phyloP scores from a whole-genome alignment of 2,113 vertebrate species.

The Pitta sordida region DNA sequence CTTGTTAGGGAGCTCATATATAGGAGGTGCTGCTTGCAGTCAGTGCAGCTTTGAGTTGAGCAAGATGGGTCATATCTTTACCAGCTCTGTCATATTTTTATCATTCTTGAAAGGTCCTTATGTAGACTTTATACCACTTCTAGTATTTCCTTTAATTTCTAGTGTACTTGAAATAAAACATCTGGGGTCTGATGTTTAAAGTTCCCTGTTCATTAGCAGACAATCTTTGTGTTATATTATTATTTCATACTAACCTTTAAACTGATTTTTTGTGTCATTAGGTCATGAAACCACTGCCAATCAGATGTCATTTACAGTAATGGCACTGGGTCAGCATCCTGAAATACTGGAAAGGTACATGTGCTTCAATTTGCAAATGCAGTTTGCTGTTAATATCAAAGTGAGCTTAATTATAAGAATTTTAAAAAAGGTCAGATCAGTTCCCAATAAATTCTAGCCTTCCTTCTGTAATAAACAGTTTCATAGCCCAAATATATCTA shows the following conservation, averaged over 20 bases:
- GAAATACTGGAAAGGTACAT: slow-evolving; percentile 83
- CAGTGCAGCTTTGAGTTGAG: neutral
- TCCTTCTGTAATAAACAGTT: neutral
- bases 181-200: accelerated
- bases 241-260: neutral
- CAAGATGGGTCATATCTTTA: neutral
- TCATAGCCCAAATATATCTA: neutral
- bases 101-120: neutral
- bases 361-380: accelerated
- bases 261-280: slow-evolving; percentile 6
- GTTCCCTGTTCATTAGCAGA: neutral
- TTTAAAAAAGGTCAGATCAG: neutral
- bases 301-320: slow-evolving; percentile 84
- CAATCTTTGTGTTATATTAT: neutral
- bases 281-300: slow-evolving; percentile 92
- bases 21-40: neutral
- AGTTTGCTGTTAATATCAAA: neutral
- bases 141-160: neutral
- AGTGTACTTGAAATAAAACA: neutral
- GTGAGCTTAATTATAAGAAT: neutral
- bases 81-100: neutral
- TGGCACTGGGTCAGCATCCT: slow-evolving; percentile 85
- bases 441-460: neutral
- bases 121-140: accelerated
- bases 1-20: neutral